Percentiles rank a stretch among this genome's conserved stretches.
These are phyloP conservation scores for Aurelia aurita DNA, from an alignment of 30 jellyfish, hydroid and myxozoan genomes.

Conservation along the genomic window DNA sequence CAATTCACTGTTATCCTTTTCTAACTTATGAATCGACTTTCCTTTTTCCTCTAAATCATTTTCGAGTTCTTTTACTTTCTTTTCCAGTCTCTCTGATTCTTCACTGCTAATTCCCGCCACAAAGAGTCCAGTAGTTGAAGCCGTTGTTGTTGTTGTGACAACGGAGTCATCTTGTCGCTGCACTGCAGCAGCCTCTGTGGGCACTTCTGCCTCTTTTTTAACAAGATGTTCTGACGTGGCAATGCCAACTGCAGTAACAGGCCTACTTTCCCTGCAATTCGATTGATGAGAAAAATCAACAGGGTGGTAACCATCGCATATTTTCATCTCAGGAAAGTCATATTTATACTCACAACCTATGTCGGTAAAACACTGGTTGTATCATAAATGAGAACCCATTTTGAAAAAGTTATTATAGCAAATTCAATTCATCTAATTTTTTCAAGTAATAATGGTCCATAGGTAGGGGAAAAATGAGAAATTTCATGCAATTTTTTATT, in stretches of 20 bases:
- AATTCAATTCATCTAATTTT: no score
- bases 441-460: no score
- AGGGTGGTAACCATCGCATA: no score
- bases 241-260: slow-evolving; percentile 56
- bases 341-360: no score
- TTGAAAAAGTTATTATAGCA: no score
- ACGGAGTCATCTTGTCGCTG: neutral
- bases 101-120: slow-evolving; percentile 60
- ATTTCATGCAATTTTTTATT: no score
- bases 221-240: slow-evolving; percentile 43
- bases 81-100: slow-evolving; percentile 54
- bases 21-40: slow-evolving; percentile 22
- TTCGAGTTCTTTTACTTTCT: slow-evolving; percentile 44
- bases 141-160: neutral
- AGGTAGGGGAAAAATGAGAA: no score
- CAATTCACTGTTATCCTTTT: slow-evolving; percentile 29
- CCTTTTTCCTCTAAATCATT: slow-evolving; percentile 22
- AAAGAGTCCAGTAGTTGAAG: slow-evolving; percentile 38
- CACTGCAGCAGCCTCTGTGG: neutral
- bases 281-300: neutral
- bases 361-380: no score
- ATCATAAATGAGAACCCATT: no score
- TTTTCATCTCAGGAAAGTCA: no score
- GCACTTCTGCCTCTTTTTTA: slow-evolving; percentile 15
- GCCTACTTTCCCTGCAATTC: slow-evolving; percentile 38